Base-by-base conservation (phyloP, 2,113 vertebrate species). In the Clupea harengus region DNA sequence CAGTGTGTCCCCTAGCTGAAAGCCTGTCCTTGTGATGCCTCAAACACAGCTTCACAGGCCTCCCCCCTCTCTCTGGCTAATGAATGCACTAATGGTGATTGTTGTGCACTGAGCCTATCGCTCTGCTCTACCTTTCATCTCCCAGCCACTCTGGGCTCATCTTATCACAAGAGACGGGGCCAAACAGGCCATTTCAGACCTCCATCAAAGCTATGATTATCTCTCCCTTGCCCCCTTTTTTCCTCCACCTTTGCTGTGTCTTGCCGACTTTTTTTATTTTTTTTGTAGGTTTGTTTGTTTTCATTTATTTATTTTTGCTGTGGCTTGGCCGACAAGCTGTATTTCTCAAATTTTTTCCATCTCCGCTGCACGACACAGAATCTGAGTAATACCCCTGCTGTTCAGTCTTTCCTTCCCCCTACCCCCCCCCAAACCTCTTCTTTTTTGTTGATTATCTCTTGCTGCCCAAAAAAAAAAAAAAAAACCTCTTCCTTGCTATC, bases 61-160 rank as follows among this genome's bases (percentile, higher is more conserved):
- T 3, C 11, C 28, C 28, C n/a, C 9, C 13, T 81, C 54, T 83
- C 18, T 52, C 28, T 78, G 72, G 13, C 32, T 78, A 32, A 83
- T 87, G 84, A 84, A 88, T 86, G 87, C 82, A 81, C 25, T 89
- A 90, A 88, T 88, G 88, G 88, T n/a, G 85, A 87, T 88, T 86
- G 85, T 81, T 67, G 82, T 46, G 67, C 18, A 82, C 57, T 82
- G 85, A 57, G 81, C 52, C 84, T 54, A 82, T 54, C 47, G 22
- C 81, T 57, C 84, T 78, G 54, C 80, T 45, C 28, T 44, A 81
- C 45, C 90, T 93, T 93, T 92, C 89, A 94, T 94, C 91, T 93
- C 87, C 88, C 86, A 46, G 83, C 72, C 75, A 81, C 87, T 82
- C 85, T 13, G 8, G 60, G 82, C 18, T 84, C 83, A 9, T 88